Evolutionary conservation across 2,113 vertebrate genomes (phyloP), one percentile per base, ranked within the genome.

Genomic region (Smithornis capensis): DNA sequence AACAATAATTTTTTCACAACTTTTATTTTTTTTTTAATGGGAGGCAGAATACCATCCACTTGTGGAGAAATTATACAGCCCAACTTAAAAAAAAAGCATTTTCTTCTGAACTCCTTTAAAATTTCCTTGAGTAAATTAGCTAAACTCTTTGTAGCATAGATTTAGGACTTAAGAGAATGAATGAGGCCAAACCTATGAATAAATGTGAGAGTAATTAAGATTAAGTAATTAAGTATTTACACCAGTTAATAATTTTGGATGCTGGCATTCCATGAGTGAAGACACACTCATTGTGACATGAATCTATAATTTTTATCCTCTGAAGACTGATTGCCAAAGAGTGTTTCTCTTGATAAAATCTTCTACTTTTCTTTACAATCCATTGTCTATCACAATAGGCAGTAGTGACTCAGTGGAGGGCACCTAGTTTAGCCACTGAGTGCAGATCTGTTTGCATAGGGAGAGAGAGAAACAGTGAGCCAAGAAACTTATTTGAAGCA

Each of bases 271-370:
- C 37, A 42, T 44, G 44, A 81, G 78, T 62, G 82, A 89, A 81
- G 60, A 83, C 73, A 70, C 44, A 23, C 8, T 87, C 33, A 60
- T 62, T 93, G 94, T 87, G 70, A 65, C 55, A 86, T 57, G 84
- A 82, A 86, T 81, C 64, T 47, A 6, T 81, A 71, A 90, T 79
- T 94, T 83, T 91, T 95, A 52, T 55, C 76, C 68, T 73, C 68
- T 83, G 64, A 94, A 64, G 45, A 75, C 45, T 78, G 76, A 90
- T 81, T 96, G 82, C 68, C 78, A 90, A 95, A 86, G 80, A 69
- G 3, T 80, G 42, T 78, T 96, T 82, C 73, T 80, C n/a, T 84
- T 75, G 85, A 89, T 93, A 87, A 96, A 83, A 87, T 75, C 86
- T 94, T 68, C 75, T 81, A 69, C 55, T 49, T 83, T 80, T 55